Percentiles rank a stretch among this genome's conserved stretches.
Evolutionary conservation across 2,797 vertebrate species (phyloP).

Genomic region (Steatocranus sp.): DNA sequence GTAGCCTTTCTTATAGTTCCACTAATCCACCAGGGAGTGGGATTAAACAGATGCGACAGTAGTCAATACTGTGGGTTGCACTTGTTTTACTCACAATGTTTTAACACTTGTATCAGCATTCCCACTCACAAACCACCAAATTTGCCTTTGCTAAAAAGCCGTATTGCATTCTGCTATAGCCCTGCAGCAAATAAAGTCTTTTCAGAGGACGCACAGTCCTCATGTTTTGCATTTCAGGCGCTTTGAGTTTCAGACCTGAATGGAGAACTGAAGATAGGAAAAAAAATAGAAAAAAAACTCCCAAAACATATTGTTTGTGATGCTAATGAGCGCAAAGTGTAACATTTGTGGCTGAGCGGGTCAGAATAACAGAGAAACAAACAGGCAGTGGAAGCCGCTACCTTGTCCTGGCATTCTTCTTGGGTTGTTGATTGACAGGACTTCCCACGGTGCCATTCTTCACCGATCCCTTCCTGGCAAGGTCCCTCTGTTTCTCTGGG

Average conservation of each 20-base stretch:
- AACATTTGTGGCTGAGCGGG: background rate
- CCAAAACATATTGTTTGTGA: background rate
- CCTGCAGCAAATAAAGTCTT: slow-evolving; percentile 1
- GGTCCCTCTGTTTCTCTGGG: slow-evolving; percentile 95
- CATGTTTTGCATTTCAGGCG: slow-evolving; percentile 12
- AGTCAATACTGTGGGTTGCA: slow-evolving; percentile 29
- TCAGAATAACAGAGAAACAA: background rate
- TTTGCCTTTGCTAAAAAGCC: background rate
- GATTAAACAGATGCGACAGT: slow-evolving; percentile 60
- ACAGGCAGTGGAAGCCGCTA: slow-evolving; percentile 48
- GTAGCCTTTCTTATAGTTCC: slow-evolving; percentile 47
- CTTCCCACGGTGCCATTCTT: slow-evolving; percentile 95
- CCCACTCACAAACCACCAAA: background rate
- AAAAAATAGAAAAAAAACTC: background rate
- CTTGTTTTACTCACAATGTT: slow-evolving; percentile 11
- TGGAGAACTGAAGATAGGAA: background rate
- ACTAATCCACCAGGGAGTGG: slow-evolving; percentile 57
- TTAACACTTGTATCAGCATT: slow-evolving; percentile 13
- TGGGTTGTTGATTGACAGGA: slow-evolving; percentile 96
- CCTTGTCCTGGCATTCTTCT: slow-evolving; percentile 98
- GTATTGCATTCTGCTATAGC: background rate
- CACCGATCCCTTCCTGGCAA: slow-evolving; percentile 92
- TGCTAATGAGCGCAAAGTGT: slow-evolving; percentile 13
- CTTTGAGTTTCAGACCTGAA: background rate
- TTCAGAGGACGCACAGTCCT: background rate